Evolutionary conservation across 2,888 invertebrate species (phyloP), one percentile per base, ranked within the genome.

Genomic region (Hypselothyrea guttata): DNA sequence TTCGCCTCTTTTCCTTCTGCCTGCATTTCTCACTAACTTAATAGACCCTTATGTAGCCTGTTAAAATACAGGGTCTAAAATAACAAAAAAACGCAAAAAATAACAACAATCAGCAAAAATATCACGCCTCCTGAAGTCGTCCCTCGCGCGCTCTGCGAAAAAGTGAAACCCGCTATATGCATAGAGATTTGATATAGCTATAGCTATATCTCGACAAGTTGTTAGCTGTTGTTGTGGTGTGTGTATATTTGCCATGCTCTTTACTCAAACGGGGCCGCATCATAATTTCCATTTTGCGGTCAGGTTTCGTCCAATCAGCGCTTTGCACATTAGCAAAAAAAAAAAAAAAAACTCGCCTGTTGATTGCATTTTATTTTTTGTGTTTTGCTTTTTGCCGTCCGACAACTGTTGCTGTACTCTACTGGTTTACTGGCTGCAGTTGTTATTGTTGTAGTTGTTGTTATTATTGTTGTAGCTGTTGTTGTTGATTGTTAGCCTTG

Each of bases 241-340:
- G 37, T 44, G 54, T 34, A 40, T 22, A 62, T 65, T 56, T 60
- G 81, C 67, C 62, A 75, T 82, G 75, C 79, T 84, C 79, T 84
- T 81, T 63, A 67, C 84, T 82, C 79, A 81, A 77, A 84, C 70
- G 78, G 75, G 84, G 84, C 74, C 84, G 70, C 84, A 84, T 84
- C 83, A 81, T 82, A 84, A 84, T 81, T 82, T 84, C 79, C 75
- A 84, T 82, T 84, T 84, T 84, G 81, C 84, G 81, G 79, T 82
- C 85, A 83, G 75, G 66, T 75, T 72, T 86, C 86, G 84, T 75
- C 86, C 86, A 86, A 86, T 86, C 86, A 87, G 85, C 86, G 84
- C 75, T 87, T 83, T 86, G 81, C 84, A 82, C 77, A 84, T 84
- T 78, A 84, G 75, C 74, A 58, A 60, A 68, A 73, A 79, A 71